A percentile compares a stretch with the other conserved stretches of the same genome.
Evolutionary conservation across 2,113 vertebrate species (phyloP).

Genomic region (Dissostichus mawsoni): DNA sequence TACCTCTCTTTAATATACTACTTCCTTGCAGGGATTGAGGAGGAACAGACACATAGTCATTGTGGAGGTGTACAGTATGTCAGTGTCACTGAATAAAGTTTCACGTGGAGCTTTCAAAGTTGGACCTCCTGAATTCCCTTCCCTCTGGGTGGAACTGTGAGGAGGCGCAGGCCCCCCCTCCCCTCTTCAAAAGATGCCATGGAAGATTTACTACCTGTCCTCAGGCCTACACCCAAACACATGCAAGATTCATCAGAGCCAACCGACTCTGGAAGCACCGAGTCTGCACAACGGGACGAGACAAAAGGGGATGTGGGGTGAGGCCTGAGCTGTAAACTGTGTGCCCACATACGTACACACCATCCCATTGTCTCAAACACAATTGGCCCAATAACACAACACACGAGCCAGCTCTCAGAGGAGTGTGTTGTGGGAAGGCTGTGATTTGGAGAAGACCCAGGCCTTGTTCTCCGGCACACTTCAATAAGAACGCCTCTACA

Average conservation of each 20-base stretch:
- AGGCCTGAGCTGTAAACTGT: background rate
- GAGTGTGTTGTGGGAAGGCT: constrained; percentile 4
- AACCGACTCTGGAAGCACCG: constrained; percentile 3
- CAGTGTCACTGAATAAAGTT: background rate
- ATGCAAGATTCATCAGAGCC: constrained; percentile 47
- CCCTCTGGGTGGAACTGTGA: background rate
- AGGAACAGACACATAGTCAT: background rate
- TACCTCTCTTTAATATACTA: background rate
- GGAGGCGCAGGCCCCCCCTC: background rate
- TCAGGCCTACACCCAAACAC: constrained; percentile 26
- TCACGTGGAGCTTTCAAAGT: background rate
- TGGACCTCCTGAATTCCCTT: background rate
- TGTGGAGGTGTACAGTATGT: background rate
- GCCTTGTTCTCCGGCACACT: constrained; percentile 22
- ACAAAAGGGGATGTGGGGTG: constrained; percentile 12
- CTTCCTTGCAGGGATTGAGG: background rate
- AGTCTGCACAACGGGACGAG: constrained; percentile 25
- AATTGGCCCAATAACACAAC: constrained; percentile 25
- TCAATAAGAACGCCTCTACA: background rate
- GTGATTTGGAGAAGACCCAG: constrained; percentile 37
- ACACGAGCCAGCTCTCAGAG: constrained; percentile 4
- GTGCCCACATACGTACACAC: background rate
- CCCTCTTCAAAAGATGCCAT: constrained; percentile 14
- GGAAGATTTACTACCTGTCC: constrained; percentile 54
- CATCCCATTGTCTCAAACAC: constrained; percentile 17